Conservation (phyloP, 2,888 invertebrate species). For the Torymus auratus region DNA sequence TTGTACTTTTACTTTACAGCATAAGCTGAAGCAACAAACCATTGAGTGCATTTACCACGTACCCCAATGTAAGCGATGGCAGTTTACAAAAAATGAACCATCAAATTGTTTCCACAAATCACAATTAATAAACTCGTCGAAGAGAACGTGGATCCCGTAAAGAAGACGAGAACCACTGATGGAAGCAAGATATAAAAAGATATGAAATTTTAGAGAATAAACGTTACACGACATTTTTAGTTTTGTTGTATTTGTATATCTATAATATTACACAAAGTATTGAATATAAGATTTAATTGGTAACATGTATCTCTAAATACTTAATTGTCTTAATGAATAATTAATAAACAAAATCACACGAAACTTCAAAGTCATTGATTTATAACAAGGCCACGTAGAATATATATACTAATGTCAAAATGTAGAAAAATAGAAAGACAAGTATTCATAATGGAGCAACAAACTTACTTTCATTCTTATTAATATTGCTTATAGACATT, state of each 20-base stretch:
- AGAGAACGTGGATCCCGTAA: conserved; percentile 29
- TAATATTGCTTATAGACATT: neutral
- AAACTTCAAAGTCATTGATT: conserved; percentile 50
- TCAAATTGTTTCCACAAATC: conserved; percentile 67
- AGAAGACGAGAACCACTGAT: conserved; percentile 48
- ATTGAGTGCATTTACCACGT: conserved; percentile 70
- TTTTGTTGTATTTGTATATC: conserved; percentile 75
- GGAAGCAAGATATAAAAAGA: conserved; percentile 46
- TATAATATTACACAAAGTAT: conserved; percentile 73
- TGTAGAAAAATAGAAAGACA: conserved; percentile 42
- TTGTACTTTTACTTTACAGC: conserved; percentile 67
- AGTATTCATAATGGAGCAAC: conserved; percentile 12
- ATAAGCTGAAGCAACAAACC: conserved; percentile 70
- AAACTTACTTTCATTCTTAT: neutral
- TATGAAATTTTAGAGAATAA: conserved; percentile 64
- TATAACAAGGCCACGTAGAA: conserved; percentile 42
- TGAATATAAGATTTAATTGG: conserved; percentile 73
- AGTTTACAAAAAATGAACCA: conserved; percentile 64
- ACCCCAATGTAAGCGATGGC: conserved; percentile 67
- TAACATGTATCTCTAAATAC: conserved; percentile 73
- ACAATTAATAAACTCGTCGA: conserved; percentile 39
- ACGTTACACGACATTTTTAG: conserved; percentile 71
- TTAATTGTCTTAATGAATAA: conserved; percentile 71
- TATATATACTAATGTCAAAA: conserved; percentile 15
- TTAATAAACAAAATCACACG: conserved; percentile 66